These are phyloP conservation scores for Drosophila varians DNA, from an alignment of 1,140 invertebrate genomes.

Conservation along the genomic window DNA sequence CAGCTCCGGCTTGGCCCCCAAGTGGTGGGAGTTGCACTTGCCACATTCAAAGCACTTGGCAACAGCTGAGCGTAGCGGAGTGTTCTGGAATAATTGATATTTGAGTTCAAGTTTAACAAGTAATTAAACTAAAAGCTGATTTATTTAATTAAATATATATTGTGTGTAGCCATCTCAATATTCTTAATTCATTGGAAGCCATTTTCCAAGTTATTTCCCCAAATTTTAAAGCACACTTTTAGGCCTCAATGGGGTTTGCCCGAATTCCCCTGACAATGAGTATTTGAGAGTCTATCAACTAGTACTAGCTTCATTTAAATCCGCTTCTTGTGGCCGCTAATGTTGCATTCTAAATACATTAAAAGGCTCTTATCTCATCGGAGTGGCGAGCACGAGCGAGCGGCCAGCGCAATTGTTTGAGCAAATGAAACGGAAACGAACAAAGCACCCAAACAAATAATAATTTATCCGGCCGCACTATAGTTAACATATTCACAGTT, in stretches of 20 bases:
- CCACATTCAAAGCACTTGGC: neutral
- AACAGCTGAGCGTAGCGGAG: neutral
- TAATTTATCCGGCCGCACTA: slow-evolving; percentile 5
- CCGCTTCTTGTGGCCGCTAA: slow-evolving; percentile 21
- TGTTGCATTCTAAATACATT: slow-evolving; percentile 71
- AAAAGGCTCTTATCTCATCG: slow-evolving; percentile 59
- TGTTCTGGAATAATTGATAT: neutral
- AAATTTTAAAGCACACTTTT: slow-evolving; percentile 14
- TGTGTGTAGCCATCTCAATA: too few relatives aligned
- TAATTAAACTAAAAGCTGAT: too few relatives aligned
- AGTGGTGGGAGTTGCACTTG: slow-evolving; percentile 15
- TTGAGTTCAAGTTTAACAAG: too few relatives aligned
- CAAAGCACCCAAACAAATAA: neutral
- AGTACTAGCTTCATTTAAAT: neutral
- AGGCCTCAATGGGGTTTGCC: neutral
- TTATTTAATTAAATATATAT: neutral
- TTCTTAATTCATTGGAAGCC: too few relatives aligned
- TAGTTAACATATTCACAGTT: slow-evolving; percentile 11
- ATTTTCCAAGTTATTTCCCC: too few relatives aligned
- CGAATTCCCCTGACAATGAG: neutral
- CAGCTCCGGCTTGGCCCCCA: slow-evolving; percentile 20
- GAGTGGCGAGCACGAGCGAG: slow-evolving; percentile 35
- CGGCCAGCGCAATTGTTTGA: slow-evolving; percentile 27
- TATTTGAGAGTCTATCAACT: too few relatives aligned
- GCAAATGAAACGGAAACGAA: slow-evolving; percentile 16